phyloP scores from a whole-genome alignment of 2,888 invertebrate species.

The Leptinotarsa haldemani region DNA sequence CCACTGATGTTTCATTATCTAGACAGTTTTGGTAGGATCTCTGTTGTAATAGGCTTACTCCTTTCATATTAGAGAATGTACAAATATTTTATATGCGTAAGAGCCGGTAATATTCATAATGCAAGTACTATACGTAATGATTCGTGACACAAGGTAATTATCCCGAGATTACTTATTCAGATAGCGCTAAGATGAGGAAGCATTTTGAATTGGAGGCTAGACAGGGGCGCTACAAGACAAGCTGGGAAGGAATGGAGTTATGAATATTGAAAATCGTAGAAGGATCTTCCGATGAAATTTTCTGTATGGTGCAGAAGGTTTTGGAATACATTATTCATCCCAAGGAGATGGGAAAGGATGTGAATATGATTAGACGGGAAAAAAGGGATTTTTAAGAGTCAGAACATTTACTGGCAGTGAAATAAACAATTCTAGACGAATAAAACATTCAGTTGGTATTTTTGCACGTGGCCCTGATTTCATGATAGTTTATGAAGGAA shows the following conservation, averaged over 20 bases:
- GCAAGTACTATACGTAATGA: slow-evolving; percentile 14
- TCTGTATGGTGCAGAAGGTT: no score
- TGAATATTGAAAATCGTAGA: no score
- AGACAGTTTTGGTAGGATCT: neutral
- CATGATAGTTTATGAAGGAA: no score
- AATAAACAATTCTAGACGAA: no score
- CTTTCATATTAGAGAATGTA: slow-evolving; percentile 15
- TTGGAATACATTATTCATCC: no score
- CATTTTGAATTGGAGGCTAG: neutral
- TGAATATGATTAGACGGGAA: no score
- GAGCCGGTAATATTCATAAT: neutral
- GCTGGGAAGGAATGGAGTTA: neutral
- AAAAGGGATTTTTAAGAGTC: no score
- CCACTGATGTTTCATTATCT: neutral
- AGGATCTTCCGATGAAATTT: no score
- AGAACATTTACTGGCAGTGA: no score
- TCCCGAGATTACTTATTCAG: slow-evolving; percentile 12
- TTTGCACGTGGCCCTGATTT: no score
- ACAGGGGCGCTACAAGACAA: slow-evolving; percentile 2
- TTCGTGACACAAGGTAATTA: slow-evolving; percentile 15
- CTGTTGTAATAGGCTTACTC: neutral
- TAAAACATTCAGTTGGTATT: no score
- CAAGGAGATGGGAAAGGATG: no score
- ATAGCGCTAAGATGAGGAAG: slow-evolving; percentile 13
- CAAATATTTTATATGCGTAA: slow-evolving; percentile 10